Conservation (phyloP, 1,140 invertebrate species). For the Eriosoma lanigerum region DNA sequence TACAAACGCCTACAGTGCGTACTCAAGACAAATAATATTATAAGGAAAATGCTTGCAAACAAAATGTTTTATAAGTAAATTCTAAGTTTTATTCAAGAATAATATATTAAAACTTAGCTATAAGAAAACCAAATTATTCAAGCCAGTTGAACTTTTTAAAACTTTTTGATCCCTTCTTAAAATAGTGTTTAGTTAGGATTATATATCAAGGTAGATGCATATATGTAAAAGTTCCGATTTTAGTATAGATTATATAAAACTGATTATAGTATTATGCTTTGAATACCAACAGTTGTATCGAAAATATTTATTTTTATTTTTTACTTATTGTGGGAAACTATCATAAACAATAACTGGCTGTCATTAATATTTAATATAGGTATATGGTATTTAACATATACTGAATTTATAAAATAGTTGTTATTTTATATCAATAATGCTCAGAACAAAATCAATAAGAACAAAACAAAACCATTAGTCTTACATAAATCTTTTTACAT, state of each 20-base stretch:
- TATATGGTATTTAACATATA: too few species aligned
- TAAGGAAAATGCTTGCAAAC: background rate
- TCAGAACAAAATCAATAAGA: too few species aligned
- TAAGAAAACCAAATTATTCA: constrained; percentile 28
- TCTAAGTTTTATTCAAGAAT: constrained; percentile 29
- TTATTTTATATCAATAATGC: too few species aligned
- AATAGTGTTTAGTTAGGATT: background rate
- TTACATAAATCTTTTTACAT: too few species aligned
- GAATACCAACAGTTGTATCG: too few species aligned
- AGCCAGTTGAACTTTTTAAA: constrained; percentile 23
- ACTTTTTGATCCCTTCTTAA: constrained; percentile 16
- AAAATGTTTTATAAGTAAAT: background rate
- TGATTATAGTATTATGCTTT: background rate
- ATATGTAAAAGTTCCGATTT: background rate
- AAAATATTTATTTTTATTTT: too few species aligned
- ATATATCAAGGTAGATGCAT: background rate
- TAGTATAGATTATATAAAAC: too few species aligned
- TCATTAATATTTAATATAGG: too few species aligned
- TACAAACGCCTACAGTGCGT: background rate
- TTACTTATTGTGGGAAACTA: too few species aligned
- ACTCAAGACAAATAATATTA: background rate
- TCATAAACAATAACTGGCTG: too few species aligned
- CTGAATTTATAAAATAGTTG: too few species aligned
- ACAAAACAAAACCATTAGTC: too few species aligned
- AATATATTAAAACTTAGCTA: constrained; percentile 1